These are phyloP conservation scores for Nomada fabriciana DNA, from an alignment of 2,888 invertebrate species.

Conservation along the genomic window DNA sequence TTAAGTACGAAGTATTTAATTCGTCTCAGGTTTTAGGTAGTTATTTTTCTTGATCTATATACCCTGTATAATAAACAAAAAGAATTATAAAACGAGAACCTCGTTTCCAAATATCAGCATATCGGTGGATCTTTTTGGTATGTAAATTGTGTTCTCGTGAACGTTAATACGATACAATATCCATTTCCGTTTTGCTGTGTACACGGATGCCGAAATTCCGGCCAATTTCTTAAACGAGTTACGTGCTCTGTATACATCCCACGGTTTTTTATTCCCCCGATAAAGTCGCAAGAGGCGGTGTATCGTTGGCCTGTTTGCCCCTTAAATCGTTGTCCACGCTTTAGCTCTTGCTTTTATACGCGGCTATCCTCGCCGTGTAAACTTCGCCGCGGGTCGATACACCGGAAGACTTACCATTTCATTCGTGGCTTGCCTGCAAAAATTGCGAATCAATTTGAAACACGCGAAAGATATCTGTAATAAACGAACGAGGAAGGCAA, in stretches of 20 bases:
- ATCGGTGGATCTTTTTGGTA: no score
- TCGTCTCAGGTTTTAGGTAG: no score
- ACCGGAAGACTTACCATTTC: not conserved
- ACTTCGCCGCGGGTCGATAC: not conserved
- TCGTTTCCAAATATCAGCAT: no score
- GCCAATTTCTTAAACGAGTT: constrained; percentile 14
- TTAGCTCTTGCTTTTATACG: not conserved
- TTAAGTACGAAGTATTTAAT: no score
- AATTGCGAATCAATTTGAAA: not conserved
- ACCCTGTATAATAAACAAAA: no score
- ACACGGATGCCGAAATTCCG: not conserved
- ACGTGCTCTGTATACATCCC: not conserved
- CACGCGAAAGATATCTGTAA: no score
- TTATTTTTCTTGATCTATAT: no score
- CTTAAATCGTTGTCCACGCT: not conserved
- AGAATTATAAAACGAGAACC: no score
- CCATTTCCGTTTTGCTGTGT: not conserved
- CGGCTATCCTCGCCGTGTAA: not conserved
- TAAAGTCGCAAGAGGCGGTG: not conserved
- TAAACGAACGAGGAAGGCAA: no score
- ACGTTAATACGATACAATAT: not conserved
- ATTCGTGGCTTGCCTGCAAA: no score
- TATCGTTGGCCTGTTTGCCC: not conserved
- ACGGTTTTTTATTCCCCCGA: not conserved
- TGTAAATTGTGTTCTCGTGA: not conserved